Evolutionary conservation across 2,113 vertebrate species (phyloP), one percentile per base, ranked within the genome.

Genomic region (Corythornis vintsioides): DNA sequence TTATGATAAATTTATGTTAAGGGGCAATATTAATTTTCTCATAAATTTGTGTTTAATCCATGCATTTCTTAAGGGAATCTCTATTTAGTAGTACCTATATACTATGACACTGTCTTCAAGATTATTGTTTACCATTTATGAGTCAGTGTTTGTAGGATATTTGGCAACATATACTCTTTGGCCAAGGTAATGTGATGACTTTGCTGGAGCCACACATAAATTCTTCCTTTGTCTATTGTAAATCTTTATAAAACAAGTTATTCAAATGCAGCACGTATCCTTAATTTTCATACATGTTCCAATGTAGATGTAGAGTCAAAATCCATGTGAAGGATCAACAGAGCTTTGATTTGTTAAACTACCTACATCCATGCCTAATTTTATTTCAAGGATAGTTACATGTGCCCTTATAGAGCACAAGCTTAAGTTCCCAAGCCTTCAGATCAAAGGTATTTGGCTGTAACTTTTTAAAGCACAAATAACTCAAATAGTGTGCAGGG

Each of bases 131-230:
- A 83, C 73, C 31, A 8, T 78, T 76, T 80, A 76, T 89, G 85
- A 93, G 94, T 91, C 25, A 73, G 31, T 76, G 60, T 93, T 86
- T 95, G 57, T 73, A 66, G 71, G 83, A 88, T 47, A 56, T 93
- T 92, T 42, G 9, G 81, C 81, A 94, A 47, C 59, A 33, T 7
- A 21, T 5, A 31, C 65, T 82, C 52, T 86, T 89, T 91, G 59
- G 38, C 50, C 72, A 45, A 56, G 53, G 29, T 5, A 85, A 50
- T 55, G 18, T 7, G 57, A 78, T 88, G 26, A 19, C 59, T 93
- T 74, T 69, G 38, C 73, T 77, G 31, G 64, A 93, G 47, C 26
- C 55, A 50, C 38, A 15, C 25, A 33, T 76, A 64, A 82, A 87
- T 91, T 92, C 77, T 92, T 94, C 28, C 29, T 93, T 74, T 87